Evolutionary conservation across 2,888 invertebrate genomes (phyloP).

Genomic region (Perithous albicinctus): DNA sequence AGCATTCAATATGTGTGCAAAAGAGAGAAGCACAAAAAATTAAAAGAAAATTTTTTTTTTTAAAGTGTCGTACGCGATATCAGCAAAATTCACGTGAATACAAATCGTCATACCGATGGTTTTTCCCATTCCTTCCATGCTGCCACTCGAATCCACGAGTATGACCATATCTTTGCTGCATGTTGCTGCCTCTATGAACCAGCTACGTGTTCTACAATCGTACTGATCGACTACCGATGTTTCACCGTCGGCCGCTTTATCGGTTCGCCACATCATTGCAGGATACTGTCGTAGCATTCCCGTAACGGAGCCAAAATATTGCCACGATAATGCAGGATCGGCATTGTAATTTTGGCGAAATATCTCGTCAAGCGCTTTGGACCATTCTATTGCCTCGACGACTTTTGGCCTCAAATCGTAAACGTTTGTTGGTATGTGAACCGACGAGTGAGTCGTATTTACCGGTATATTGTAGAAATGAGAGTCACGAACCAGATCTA

Average conservation of each 20-base stretch:
- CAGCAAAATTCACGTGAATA: background rate
- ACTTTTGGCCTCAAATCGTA: constrained; percentile 90
- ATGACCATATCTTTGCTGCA: constrained; percentile 99
- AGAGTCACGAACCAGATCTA: constrained; percentile 89
- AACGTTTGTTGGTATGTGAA: constrained; percentile 97
- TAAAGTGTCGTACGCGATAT: background rate
- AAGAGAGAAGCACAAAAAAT: background rate
- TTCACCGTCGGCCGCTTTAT: constrained; percentile 62
- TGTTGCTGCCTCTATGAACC: constrained; percentile 99
- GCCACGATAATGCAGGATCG: constrained; percentile 97
- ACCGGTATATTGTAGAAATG: constrained; percentile 95
- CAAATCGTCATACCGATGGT: constrained; percentile 85
- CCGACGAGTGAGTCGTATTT: constrained; percentile 92
- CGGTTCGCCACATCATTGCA: constrained; percentile 83
- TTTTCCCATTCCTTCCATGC: constrained; percentile 94
- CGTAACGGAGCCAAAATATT: constrained; percentile 97
- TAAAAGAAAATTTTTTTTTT: too few species aligned
- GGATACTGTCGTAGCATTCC: constrained; percentile 98
- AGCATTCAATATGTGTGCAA: background rate
- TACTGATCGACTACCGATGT: constrained; percentile 89
- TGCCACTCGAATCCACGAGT: constrained; percentile 97
- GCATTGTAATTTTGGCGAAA: constrained; percentile 94
- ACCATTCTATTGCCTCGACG: constrained; percentile 94
- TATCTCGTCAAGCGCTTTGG: constrained; percentile 92
- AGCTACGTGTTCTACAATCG: constrained; percentile 96